Evolutionary conservation across 2,113 vertebrate genomes (phyloP), one percentile per base, ranked within the genome.

Genomic region (Pongo pygmaeus): DNA sequence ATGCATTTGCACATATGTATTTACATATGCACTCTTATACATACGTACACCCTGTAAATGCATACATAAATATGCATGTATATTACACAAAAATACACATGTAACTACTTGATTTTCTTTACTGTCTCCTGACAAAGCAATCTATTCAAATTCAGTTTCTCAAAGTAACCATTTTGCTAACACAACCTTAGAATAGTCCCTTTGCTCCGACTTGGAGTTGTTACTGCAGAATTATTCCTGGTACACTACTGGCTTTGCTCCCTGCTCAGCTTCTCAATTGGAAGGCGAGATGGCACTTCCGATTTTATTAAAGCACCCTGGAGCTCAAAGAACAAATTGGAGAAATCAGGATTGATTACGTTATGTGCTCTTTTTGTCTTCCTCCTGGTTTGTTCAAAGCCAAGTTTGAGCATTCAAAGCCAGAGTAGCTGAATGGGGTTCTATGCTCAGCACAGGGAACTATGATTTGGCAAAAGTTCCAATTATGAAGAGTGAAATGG

Each of bases 311-410:
- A 92, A 95, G 74, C 55, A 94, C 38, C 84, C 96, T 48, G 93
- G 40, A 98, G 93, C 92, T 92, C 46, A 72, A 97, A 46, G 10
- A 30, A 80, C 92, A 88, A 97, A 96, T 48, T 59, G 52, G 48
- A 94, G 91, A 98, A 97, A 91, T 72, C 77, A 94, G 94, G 50
- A 80, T 86, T 94, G 97, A 91, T 96, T 96, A 3, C 78, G 69
- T 96, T 97, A 57, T 80, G 1, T 91, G 23, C 16, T 97, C 43
- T 96, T 74, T 97, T 87, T 92, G 1, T 96, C 86, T 97, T 97
- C 30, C 4, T 94, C 84, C 52, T 57, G 32, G 35, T 98, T 95
- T 1, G 3, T 94, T 96, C 93, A 88, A 69, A 61, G 59, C 89
- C 89, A 96, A 95, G 6, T 8, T 70, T 95, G 85, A 95, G 91